phyloP scores from a whole-genome alignment of 2,113 vertebrate genomes.

The Brienomyrus longianalis region DNA sequence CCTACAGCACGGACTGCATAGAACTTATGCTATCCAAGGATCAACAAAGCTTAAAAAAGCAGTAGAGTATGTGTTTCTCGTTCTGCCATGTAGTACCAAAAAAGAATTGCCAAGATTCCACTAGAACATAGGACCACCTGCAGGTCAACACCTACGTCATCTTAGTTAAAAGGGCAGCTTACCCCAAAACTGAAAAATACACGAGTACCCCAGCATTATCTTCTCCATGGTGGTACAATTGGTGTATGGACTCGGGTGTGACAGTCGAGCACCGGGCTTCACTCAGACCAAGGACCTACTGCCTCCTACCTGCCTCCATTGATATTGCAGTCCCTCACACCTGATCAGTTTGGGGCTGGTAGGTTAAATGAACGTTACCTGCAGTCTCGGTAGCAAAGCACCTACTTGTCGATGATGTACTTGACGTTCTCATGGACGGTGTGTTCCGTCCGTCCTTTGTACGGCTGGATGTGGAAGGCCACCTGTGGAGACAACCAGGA shows the following conservation, averaged over 20 bases:
- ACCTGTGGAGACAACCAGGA: slow-evolving; percentile 58
- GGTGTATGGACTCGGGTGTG: background rate
- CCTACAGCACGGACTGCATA: background rate
- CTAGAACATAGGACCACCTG: background rate
- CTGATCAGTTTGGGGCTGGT: background rate
- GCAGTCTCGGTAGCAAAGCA: slow-evolving; percentile 10
- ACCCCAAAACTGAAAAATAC: no score
- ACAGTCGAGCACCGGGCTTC: background rate
- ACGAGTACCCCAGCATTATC: no score
- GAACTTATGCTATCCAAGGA: background rate
- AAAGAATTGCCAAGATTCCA: background rate
- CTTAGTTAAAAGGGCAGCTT: background rate
- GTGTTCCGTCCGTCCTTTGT: slow-evolving; percentile 76
- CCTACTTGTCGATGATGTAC: slow-evolving; percentile 83
- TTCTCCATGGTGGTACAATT: no score
- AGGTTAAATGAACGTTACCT: background rate
- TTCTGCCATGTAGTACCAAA: background rate
- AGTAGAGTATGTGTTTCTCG: background rate
- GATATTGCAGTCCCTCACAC: background rate
- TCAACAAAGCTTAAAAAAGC: background rate
- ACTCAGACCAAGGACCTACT: background rate
- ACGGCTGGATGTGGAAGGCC: slow-evolving; percentile 82
- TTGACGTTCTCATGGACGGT: slow-evolving; percentile 78
- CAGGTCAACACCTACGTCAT: background rate
- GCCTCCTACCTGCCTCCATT: background rate